Evolutionary conservation across 2,888 invertebrate species (phyloP), one percentile per base, ranked within the genome.

Genomic region (Smittia sp.): DNA sequence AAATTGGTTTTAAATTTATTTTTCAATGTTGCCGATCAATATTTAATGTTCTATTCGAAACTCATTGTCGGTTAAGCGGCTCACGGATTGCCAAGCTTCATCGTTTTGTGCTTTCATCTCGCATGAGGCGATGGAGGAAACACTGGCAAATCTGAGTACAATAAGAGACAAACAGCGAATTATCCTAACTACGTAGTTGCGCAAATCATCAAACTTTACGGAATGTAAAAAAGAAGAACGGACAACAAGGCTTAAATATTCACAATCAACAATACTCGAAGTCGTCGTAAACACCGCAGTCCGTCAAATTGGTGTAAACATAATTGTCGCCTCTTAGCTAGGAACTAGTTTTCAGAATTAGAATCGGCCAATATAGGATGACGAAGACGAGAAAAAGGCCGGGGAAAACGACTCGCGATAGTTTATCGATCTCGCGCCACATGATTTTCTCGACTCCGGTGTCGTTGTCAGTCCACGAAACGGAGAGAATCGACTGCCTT

Each of bases 381-480:
- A 90, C 87, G 80, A 93, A 92, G 18, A 91, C 84, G 18, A 90
- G 85, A 81, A 93, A 93, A n/a, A 92, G 80, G 15, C 88, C 87
- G 6, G 93, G 93, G 80, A 93, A 93, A 3, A 91, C 87, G 67
- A 90, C 86, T 69, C 92, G 85, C 1, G 92, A 91, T 1, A 90
- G 85, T 78, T 88, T 87, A 81, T 93, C 93, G 75, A 93, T 91
- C 83, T 90, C 89, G 73, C 89, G 85, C 87, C 92, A 92, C 77
- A 90, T 85, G n/a, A 91, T 87, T 77, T 89, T 87, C 77, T 89
- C 89, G 78, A 89, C 87, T 1, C 90, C 90, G 0, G 88, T 87
- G 76, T 89, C 87, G 76, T 86, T 86, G 77, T 88, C 88, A 75
- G 87, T 80, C 88, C 88, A 88, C 74, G 88, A 87, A 24, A 88